Evolutionary conservation across 2,113 vertebrate genomes (phyloP), one percentile per base, ranked within the genome.

Genomic region (Oncorhynchus nerka): DNA sequence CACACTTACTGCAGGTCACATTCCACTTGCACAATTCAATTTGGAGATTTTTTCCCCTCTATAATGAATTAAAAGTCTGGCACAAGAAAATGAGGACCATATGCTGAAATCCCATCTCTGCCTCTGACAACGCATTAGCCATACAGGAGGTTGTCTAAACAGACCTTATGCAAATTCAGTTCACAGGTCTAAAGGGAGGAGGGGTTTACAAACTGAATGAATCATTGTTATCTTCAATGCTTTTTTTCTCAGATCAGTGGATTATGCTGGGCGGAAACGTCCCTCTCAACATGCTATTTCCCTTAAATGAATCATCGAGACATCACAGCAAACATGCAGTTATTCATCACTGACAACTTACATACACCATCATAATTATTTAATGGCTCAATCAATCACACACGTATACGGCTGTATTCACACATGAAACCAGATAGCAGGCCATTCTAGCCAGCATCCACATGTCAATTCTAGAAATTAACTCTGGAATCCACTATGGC

Each of bases 11-110:
- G 78, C 72, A 78, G 77, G 82, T 89, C 83, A 87, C 72, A 87
- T 87, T 89, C 78, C 73, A 81, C 82, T 82, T 76, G 75, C 82
- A 88, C 81, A 89, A 88, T 84, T 90, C 81, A 91, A 89, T 89
- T 89, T 87, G 59, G 74, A 72, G 72, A 71, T 69, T 74, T 78
- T 73, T 39, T 67, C 75, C 65, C 22, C 71, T 66, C 72, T 77
- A 75, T 87, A 85, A 88, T 91, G 84, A 89, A 91, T 87, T 83
- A 89, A 84, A 91, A 81, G 75, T 82, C 79, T 88, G 86, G 87
- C 85, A 78, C 71, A 73, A 76, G 77, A 88, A 85, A 89, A 89
- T 84, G 78, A 91, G 82, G 84, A 81, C 81, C 86, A 89, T 89
- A 90, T 86, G 88, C 49, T 87, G 80, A 87, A 89, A 87, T 88